phyloP scores from a whole-genome alignment of 2,797 vertebrate genomes.

The Artibeus jamaicensis region DNA sequence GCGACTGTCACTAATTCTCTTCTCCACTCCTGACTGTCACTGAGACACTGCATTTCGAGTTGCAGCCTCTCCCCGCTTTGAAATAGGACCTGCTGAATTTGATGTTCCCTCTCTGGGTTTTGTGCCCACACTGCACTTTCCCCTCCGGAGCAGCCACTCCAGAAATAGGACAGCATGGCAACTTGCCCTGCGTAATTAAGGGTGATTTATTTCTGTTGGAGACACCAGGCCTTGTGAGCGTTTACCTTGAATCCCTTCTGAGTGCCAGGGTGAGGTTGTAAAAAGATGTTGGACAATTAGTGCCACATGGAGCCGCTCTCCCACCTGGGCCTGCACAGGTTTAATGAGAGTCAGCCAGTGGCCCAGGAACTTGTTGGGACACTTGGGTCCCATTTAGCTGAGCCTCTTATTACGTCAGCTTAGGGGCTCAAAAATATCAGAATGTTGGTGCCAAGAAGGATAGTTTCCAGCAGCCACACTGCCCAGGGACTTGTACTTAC shows the following conservation, averaged over 20 bases:
- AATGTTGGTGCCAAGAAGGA: not conserved
- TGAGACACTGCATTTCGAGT: not conserved
- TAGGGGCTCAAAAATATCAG: not conserved
- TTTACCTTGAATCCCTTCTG: not conserved
- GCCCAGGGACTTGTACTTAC: not conserved
- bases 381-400: not conserved
- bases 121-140: not conserved
- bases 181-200: not conserved
- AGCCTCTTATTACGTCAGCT: not conserved
- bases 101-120: not conserved
- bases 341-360: not conserved
- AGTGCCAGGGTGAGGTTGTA: not conserved
- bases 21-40: not conserved
- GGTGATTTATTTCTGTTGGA: constrained; percentile 41
- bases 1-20: not conserved
- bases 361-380: not conserved
- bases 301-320: not conserved
- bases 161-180: not conserved
- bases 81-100: not conserved
- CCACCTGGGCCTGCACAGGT: not conserved
- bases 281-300: not conserved
- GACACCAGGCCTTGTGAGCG: not conserved
- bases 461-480: not conserved
- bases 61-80: not conserved
- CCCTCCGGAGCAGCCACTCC: not conserved